Conservation (phyloP, 2,113 vertebrate genomes). For the western clawed frog (Xenopus tropicalis) region DNA sequence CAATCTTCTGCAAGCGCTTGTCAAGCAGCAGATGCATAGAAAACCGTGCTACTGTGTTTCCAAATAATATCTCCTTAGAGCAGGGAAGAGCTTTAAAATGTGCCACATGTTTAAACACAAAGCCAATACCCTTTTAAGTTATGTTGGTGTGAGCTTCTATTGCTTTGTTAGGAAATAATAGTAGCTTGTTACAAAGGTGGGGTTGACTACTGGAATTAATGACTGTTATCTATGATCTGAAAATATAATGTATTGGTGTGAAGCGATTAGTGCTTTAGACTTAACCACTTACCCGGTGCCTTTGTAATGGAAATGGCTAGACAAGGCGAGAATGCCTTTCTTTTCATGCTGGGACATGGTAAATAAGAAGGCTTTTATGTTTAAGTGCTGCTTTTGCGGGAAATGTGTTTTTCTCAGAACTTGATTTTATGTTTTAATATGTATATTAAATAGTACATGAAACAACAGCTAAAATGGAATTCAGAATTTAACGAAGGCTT, state of each 20-base stretch:
- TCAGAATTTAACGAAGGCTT: no score
- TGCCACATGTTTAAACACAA: no score
- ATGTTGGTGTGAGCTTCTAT: no score
- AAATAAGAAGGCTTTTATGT: constrained; percentile 34
- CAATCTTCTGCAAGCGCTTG: no score
- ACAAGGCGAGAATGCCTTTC: constrained; percentile 26
- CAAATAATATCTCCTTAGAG: no score
- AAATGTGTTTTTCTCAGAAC: neutral
- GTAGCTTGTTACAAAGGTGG: neutral
- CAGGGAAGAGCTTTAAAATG: no score
- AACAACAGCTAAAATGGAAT: no score
- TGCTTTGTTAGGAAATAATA: neutral
- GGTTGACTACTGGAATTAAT: neutral
- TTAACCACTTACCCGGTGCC: neutral
- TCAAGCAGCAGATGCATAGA: no score
- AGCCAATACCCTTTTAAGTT: no score
- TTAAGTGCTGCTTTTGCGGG: constrained; percentile 1
- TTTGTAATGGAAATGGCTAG: constrained; percentile 29
- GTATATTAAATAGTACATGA: neutral
- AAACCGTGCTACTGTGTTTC: no score
- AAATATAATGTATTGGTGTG: constrained; percentile 19
- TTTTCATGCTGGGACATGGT: constrained; percentile 29
- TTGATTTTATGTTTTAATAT: neutral
- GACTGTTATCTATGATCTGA: constrained; percentile 17
- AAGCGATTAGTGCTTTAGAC: constrained; percentile 27